phyloP scores from a whole-genome alignment of 2,113 vertebrate species.

The Aramus guarauna region DNA sequence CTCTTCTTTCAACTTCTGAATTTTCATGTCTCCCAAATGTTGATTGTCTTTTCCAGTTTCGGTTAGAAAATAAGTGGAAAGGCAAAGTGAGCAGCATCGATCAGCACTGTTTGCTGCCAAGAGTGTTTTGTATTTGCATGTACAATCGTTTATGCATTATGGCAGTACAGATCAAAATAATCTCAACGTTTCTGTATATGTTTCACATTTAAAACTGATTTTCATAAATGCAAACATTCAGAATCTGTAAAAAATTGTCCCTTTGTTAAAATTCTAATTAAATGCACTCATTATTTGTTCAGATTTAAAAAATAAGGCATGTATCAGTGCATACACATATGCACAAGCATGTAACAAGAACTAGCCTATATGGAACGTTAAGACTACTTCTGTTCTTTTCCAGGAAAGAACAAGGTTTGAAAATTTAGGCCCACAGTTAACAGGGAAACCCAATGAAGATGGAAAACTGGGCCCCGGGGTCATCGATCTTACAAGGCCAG shows the following conservation, averaged over 20 bases:
- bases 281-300: conserved; percentile 16
- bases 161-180: conserved; percentile 44
- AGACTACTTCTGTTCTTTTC: conserved; percentile 55
- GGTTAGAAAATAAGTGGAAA: conserved; percentile 42
- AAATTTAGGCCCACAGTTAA: conserved; percentile 87
- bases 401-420: conserved; percentile 96
- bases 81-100: neutral
- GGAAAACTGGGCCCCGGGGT: conserved; percentile 94
- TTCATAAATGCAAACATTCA: conserved; percentile 46
- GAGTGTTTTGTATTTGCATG: conserved; percentile 49
- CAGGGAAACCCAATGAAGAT: conserved; percentile 90
- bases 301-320: neutral
- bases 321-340: neutral
- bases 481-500: conserved; percentile 96
- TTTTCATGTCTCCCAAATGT: conserved; percentile 41
- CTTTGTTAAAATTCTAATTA: conserved; percentile 32
- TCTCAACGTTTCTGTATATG: conserved; percentile 53
- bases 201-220: conserved; percentile 60
- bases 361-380: neutral
- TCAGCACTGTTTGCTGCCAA: conserved; percentile 17
- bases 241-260: conserved; percentile 14
- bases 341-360: neutral
- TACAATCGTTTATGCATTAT: conserved; percentile 10
- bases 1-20: conserved; percentile 22
- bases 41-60: conserved; percentile 46